Percentiles rank a stretch among this genome's conserved stretches.
Conservation (phyloP, 2,113 vertebrate species). For the Hiodon tergisus region DNA sequence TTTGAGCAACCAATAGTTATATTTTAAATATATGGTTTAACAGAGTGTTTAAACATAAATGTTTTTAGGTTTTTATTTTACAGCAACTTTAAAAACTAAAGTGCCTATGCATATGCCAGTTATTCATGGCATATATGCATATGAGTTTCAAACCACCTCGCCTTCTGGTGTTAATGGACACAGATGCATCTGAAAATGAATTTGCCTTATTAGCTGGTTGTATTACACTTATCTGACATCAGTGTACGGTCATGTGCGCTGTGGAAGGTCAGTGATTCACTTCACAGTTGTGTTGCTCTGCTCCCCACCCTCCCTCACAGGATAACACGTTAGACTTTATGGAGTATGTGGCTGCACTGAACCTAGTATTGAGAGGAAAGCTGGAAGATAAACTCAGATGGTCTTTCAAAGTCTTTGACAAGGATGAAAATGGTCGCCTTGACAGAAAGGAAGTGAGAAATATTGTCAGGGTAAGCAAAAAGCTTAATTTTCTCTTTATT, state of each 20-base stretch:
- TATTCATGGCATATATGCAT: too few species aligned
- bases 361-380: constrained; percentile 69
- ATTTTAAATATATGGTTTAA: too few species aligned
- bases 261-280: not conserved
- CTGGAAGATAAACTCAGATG: constrained; percentile 42
- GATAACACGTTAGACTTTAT: constrained; percentile 76
- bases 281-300: not conserved
- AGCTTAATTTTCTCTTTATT: not conserved
- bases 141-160: too few species aligned
- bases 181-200: too few species aligned
- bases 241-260: not conserved
- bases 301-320: constrained; percentile 35
- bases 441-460: constrained; percentile 67
- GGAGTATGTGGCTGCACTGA: constrained; percentile 73
- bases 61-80: too few species aligned
- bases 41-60: too few species aligned
- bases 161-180: too few species aligned
- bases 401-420: constrained; percentile 80
- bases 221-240: too few species aligned
- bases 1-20: too few species aligned
- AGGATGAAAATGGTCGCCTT: constrained; percentile 69
- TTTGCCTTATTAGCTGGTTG: too few species aligned
- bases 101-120: too few species aligned
- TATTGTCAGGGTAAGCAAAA: constrained; percentile 59
- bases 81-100: too few species aligned